Evolutionary conservation across 2,113 vertebrate genomes (phyloP).

Genomic region (Macroglossus sobrinus): DNA sequence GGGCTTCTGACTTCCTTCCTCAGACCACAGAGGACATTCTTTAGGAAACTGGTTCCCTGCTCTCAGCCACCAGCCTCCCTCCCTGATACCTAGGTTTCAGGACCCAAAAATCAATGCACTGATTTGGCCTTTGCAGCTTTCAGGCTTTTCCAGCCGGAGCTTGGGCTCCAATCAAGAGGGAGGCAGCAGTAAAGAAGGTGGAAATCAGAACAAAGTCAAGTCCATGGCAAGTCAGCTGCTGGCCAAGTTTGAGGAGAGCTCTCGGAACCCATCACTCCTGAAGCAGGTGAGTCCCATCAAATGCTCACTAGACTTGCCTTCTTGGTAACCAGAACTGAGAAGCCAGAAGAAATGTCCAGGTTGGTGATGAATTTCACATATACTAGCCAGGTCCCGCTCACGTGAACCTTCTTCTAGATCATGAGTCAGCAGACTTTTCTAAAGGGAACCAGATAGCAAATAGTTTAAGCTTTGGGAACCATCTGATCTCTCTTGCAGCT

Average conservation of each 20-base stretch:
- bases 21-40: neutral
- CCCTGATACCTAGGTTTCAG: neutral
- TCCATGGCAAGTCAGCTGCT: constrained; percentile 94
- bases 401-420: neutral
- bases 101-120: neutral
- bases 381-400: neutral
- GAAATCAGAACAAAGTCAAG: constrained; percentile 93
- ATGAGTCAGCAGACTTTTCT: neutral
- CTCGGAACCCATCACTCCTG: constrained; percentile 79
- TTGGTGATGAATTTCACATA: neutral
- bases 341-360: neutral
- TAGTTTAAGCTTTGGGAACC: neutral
- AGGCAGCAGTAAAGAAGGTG: constrained; percentile 80
- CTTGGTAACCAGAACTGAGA: neutral
- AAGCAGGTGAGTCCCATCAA: constrained; percentile 87
- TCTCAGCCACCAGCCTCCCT: neutral
- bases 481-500: neutral
- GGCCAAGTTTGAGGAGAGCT: constrained; percentile 95
- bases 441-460: neutral
- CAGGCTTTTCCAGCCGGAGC: constrained; percentile 81
- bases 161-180: constrained; percentile 75
- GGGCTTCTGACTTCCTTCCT: neutral
- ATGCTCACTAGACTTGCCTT: neutral
- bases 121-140: constrained; percentile 80
- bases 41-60: neutral